Percentiles rank a stretch among this genome's conserved stretches.
phyloP scores from a whole-genome alignment of 1,140 invertebrate genomes.

The Vanessa atalanta region DNA sequence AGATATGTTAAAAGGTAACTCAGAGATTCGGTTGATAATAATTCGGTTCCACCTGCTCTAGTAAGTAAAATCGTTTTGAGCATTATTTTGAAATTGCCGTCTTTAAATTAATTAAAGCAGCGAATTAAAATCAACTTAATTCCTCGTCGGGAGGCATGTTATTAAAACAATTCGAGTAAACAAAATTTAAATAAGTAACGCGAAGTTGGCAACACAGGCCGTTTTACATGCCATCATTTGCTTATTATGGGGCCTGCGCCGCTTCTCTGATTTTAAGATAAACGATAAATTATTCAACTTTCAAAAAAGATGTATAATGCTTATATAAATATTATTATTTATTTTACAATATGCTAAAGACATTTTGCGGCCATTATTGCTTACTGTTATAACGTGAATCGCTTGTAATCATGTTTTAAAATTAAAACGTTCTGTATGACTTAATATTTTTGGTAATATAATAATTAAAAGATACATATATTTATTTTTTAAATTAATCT shows the following conservation, averaged over 20 bases:
- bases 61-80: constrained; percentile 23
- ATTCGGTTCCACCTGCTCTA: constrained; percentile 24
- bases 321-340: constrained; percentile 4
- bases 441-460: not conserved
- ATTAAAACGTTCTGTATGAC: not conserved
- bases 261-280: constrained; percentile 38
- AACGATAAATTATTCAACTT: constrained; percentile 34
- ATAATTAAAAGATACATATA: not conserved
- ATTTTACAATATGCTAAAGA: not conserved
- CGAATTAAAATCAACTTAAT: constrained; percentile 57
- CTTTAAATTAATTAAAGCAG: constrained; percentile 53
- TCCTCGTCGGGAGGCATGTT: constrained; percentile 47
- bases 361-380: not conserved
- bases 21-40: constrained; percentile 17
- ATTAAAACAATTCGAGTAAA: constrained; percentile 63
- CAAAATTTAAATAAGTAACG: constrained; percentile 66
- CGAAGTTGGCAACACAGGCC: constrained; percentile 47
- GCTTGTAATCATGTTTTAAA: not conserved
- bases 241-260: constrained; percentile 42
- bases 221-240: constrained; percentile 54
- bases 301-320: constrained; percentile 16
- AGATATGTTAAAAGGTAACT: constrained; percentile 23
- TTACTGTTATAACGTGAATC: not conserved
- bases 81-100: constrained; percentile 46
- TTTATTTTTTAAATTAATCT: not conserved